These are phyloP conservation scores for Prenolepis imparis DNA, from an alignment of 2,888 invertebrate species.

Conservation along the genomic window DNA sequence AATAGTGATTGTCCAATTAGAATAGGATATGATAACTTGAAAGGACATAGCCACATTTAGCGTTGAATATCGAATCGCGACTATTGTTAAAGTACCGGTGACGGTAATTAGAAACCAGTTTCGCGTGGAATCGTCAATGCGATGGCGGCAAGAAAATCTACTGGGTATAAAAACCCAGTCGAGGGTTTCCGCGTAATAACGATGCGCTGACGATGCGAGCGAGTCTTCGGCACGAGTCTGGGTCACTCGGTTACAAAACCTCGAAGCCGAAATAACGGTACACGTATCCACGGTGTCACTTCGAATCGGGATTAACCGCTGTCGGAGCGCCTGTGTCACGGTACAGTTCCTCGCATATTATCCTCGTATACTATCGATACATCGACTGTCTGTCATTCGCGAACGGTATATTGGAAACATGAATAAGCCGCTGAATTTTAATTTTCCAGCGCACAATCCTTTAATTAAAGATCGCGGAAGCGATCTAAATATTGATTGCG, in stretches of 20 bases:
- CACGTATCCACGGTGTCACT: slow-evolving; percentile 65
- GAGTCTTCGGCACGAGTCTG: slow-evolving; percentile 78
- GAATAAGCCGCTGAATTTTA: not conserved
- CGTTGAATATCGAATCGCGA: slow-evolving; percentile 1
- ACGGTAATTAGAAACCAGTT: slow-evolving; percentile 47
- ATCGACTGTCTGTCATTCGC: slow-evolving; percentile 23
- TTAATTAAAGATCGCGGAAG: not conserved
- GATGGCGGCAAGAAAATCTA: slow-evolving; percentile 25
- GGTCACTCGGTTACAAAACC: slow-evolving; percentile 85
- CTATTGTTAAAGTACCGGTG: slow-evolving; percentile 5
- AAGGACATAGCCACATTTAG: not conserved
- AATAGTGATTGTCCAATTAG: not conserved
- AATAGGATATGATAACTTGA: not conserved
- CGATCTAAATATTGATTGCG: not conserved
- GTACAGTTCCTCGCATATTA: slow-evolving; percentile 57
- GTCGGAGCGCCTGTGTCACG: slow-evolving; percentile 69
- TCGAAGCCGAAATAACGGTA: slow-evolving; percentile 84
- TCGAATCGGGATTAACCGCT: slow-evolving; percentile 75
- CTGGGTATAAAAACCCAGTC: slow-evolving; percentile 57
- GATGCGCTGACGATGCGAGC: slow-evolving; percentile 31
- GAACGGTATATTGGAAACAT: slow-evolving; percentile 38
- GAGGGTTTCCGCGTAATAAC: slow-evolving; percentile 49
- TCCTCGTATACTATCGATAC: slow-evolving; percentile 30
- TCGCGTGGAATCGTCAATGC: not conserved
- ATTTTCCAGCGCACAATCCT: not conserved